Evolutionary conservation across 2,888 invertebrate genomes (phyloP).

Genomic region (Galerucella nymphaeae): DNA sequence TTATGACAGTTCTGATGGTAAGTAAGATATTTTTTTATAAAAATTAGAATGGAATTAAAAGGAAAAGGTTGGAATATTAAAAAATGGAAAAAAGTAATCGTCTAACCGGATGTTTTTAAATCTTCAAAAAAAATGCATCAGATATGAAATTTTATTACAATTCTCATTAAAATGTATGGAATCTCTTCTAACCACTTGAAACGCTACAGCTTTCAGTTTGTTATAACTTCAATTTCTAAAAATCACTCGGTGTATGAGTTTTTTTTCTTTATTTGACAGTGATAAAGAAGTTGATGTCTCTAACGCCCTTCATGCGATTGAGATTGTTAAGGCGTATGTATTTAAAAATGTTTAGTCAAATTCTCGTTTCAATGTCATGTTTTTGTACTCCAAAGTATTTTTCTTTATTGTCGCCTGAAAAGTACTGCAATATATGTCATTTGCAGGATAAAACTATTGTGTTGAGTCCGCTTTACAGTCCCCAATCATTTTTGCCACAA

Average conservation of each 20-base stretch:
- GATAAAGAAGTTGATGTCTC: slow-evolving; percentile 41
- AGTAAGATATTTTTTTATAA: slow-evolving; percentile 28
- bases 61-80: too few relatives aligned
- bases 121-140: too few relatives aligned
- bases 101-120: too few relatives aligned
- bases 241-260: slow-evolving; percentile 1
- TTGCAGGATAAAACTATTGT: background rate
- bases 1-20: slow-evolving; percentile 67
- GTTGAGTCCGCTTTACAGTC: too few relatives aligned
- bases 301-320: slow-evolving; percentile 40
- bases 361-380: background rate
- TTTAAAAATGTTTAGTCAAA: slow-evolving; percentile 7
- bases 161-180: too few relatives aligned
- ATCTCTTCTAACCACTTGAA: too few relatives aligned
- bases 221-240: too few relatives aligned
- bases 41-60: too few relatives aligned
- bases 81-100: too few relatives aligned
- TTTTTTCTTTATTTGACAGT: slow-evolving; percentile 33
- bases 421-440: background rate
- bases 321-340: slow-evolving; percentile 43
- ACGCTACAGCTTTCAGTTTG: too few relatives aligned
- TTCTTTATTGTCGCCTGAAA: background rate
- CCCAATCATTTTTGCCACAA: too few relatives aligned
- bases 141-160: too few relatives aligned
- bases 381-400: background rate